These are phyloP conservation scores for Eurytoma adleriae DNA, from an alignment of 2,888 invertebrate species.

Conservation along the genomic window DNA sequence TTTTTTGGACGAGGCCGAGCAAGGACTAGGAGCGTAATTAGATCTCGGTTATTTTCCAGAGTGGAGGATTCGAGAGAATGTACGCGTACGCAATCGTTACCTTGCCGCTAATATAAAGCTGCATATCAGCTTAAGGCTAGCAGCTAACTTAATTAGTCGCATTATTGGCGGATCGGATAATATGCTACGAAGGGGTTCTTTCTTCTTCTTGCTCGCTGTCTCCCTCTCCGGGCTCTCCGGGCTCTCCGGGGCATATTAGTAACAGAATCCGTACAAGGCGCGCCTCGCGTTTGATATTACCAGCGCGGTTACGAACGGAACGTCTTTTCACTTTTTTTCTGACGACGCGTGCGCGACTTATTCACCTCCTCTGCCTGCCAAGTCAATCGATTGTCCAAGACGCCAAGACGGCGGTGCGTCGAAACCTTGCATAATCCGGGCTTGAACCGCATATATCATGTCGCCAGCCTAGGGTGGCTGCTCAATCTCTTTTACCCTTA, in stretches of 20 bases:
- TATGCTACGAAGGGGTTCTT: conserved; percentile 75
- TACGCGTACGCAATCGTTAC: conserved; percentile 62
- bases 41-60: background rate
- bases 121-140: conserved; percentile 73
- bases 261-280: conserved; percentile 74
- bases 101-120: conserved; percentile 71
- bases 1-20: no score
- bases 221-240: conserved; percentile 41
- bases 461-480: background rate
- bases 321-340: conserved; percentile 5
- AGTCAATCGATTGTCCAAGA: conserved; percentile 48
- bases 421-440: conserved; percentile 55
- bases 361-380: background rate
- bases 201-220: conserved; percentile 41
- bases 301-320: conserved; percentile 63
- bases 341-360: background rate
- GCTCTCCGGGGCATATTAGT: conserved; percentile 56
- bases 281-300: conserved; percentile 75
- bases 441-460: background rate
- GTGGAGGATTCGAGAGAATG: conserved; percentile 29
- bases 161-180: conserved; percentile 76
- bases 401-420: conserved; percentile 44
- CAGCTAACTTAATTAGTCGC: conserved; percentile 74
- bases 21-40: conserved; percentile 12
- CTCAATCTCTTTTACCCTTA: no score